phyloP scores from a whole-genome alignment of 2,113 vertebrate species.

The Ceratotherium simum region DNA sequence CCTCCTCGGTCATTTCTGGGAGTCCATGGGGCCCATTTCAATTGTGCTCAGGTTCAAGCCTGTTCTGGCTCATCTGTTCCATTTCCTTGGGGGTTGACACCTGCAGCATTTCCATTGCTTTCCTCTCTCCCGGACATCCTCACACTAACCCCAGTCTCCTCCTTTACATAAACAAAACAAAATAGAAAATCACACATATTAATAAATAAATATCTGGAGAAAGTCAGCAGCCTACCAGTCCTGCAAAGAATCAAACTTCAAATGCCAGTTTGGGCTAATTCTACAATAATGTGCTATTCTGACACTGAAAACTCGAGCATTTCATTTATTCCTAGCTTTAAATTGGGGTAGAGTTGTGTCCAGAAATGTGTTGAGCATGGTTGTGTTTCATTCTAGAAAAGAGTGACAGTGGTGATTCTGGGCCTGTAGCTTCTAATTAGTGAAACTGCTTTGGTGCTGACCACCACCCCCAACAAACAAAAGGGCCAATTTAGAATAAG shows the following conservation, averaged over 20 bases:
- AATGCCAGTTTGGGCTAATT: constrained; percentile 25
- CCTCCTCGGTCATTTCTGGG: background rate
- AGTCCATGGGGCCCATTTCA: background rate
- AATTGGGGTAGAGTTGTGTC: background rate
- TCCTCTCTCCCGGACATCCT: background rate
- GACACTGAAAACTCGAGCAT: background rate
- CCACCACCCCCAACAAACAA: background rate
- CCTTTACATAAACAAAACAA: background rate
- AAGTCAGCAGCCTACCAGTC: background rate
- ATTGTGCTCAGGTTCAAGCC: background rate
- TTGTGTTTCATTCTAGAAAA: constrained; percentile 28
- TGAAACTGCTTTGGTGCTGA: constrained; percentile 32
- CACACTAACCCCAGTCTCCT: background rate
- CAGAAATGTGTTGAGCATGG: background rate
- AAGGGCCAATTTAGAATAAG: constrained; percentile 38
- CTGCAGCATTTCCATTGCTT: background rate
- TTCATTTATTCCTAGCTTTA: constrained; percentile 32
- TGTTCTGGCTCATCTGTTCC: background rate
- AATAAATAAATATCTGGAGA: background rate
- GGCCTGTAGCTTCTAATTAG: constrained; percentile 42
- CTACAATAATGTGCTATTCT: background rate
- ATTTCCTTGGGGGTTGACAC: background rate
- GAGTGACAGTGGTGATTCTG: background rate
- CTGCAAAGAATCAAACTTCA: background rate
- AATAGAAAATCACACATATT: background rate